Evolutionary conservation across 2,113 vertebrate genomes (phyloP).

Genomic region (Trichomycterus rosablanca): DNA sequence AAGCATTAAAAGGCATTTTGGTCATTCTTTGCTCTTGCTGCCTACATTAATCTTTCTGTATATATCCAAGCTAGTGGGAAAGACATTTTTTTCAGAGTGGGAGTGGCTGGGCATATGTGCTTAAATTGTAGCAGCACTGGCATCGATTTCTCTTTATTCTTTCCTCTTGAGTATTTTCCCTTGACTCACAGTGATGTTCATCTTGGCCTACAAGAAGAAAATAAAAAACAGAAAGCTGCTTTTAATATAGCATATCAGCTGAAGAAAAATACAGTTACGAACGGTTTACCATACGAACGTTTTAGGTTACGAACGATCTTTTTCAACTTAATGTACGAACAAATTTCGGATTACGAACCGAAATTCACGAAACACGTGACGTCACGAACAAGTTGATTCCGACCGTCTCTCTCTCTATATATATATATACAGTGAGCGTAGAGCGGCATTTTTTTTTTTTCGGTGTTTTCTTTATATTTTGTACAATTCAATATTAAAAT

Average conservation of each 20-base stretch:
- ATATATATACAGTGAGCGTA: too few relatives aligned
- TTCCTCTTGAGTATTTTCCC: conserved; percentile 19
- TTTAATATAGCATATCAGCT: too few relatives aligned
- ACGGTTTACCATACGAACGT: too few relatives aligned
- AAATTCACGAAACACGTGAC: too few relatives aligned
- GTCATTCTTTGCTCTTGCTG: conserved; percentile 3
- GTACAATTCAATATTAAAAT: too few relatives aligned
- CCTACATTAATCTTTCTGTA: neutral
- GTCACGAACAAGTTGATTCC: too few relatives aligned
- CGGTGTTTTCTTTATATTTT: too few relatives aligned
- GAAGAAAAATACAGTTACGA: conserved; percentile 2
- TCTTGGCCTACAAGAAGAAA: neutral
- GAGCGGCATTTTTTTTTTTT: too few relatives aligned
- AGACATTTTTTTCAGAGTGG: conserved; percentile 19
- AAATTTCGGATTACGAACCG: too few relatives aligned
- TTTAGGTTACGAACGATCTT: conserved; percentile 10
- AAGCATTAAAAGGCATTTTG: conserved; percentile 9
- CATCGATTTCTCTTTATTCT: conserved; percentile 21
- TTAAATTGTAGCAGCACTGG: neutral
- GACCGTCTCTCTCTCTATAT: too few relatives aligned
- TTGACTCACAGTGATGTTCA: conserved; percentile 23
- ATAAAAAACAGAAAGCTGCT: conserved; percentile 20
- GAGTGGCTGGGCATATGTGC: neutral
- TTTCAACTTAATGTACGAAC: too few relatives aligned
- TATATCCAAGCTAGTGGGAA: neutral